phyloP scores from a whole-genome alignment of 2,113 vertebrate genomes.

The Nothoprocta pentlandii region DNA sequence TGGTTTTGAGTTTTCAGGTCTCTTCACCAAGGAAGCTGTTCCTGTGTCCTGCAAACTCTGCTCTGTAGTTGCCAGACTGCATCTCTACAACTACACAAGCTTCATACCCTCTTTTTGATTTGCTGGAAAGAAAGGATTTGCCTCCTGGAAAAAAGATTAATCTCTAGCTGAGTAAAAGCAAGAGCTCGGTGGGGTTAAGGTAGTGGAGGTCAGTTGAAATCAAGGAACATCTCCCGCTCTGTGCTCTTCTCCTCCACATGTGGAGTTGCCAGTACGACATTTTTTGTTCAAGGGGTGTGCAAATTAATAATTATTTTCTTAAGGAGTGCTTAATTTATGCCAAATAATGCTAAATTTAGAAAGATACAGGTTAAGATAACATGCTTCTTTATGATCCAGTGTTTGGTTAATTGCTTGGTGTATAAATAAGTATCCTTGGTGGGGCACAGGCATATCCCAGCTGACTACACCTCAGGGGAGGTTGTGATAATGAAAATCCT shows the following conservation, averaged over 20 bases:
- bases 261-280: neutral
- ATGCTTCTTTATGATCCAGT: neutral
- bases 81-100: neutral
- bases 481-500: neutral
- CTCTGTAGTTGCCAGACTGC: neutral
- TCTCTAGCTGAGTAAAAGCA: neutral
- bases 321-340: neutral
- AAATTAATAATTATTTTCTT: neutral
- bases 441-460: neutral
- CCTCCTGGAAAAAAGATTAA: neutral
- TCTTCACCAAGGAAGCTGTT: neutral
- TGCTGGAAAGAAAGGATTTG: neutral
- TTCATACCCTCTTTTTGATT: neutral
- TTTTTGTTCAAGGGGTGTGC: neutral
- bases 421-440: neutral
- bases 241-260: neutral
- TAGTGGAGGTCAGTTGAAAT: neutral
- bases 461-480: neutral
- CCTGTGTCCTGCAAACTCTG: neutral
- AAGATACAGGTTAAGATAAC: neutral
- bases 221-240: neutral
- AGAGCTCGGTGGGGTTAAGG: neutral
- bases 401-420: neutral
- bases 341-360: neutral
- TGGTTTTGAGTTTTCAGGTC: neutral